phyloP scores from a whole-genome alignment of 2,888 invertebrate species.

The Cataglyphis cursor region DNA sequence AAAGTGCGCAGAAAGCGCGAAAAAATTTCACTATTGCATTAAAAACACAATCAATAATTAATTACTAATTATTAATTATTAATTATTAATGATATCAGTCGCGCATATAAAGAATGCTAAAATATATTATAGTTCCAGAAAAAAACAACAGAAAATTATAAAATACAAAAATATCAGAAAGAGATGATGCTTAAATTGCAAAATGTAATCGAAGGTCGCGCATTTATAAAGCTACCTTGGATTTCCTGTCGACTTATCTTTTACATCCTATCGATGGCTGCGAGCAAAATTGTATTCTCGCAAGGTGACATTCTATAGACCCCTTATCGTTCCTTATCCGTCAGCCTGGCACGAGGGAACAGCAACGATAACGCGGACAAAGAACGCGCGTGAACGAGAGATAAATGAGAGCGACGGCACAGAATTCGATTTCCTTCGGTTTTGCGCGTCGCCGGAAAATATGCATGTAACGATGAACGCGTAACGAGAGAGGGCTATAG shows the following conservation, averaged over 20 bases:
- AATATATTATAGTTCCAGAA: background rate
- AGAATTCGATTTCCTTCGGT: conserved; percentile 44
- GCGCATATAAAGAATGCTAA: background rate
- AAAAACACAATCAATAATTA: conserved; percentile 16
- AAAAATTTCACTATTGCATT: background rate
- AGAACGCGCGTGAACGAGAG: conserved; percentile 41
- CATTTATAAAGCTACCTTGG: conserved; percentile 8
- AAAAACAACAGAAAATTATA: conserved; percentile 2
- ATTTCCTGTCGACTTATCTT: conserved; percentile 41
- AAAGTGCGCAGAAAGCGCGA: background rate
- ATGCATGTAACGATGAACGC: background rate
- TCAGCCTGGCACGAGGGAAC: conserved; percentile 1
- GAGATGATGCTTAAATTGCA: background rate
- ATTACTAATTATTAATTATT: too few relatives aligned
- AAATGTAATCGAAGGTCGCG: conserved; percentile 12
- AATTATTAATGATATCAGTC: background rate
- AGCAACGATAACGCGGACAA: conserved; percentile 42
- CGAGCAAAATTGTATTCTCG: conserved; percentile 38
- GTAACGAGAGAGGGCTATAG: background rate
- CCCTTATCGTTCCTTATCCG: conserved; percentile 47
- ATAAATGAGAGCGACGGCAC: conserved; percentile 31
- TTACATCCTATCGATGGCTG: conserved; percentile 42
- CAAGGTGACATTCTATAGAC: conserved; percentile 20
- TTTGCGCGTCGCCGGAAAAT: conserved; percentile 14
- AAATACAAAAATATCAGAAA: conserved; percentile 12